These are phyloP conservation scores for Mus caroli DNA, from an alignment of 2,797 vertebrate species.

Conservation along the genomic window DNA sequence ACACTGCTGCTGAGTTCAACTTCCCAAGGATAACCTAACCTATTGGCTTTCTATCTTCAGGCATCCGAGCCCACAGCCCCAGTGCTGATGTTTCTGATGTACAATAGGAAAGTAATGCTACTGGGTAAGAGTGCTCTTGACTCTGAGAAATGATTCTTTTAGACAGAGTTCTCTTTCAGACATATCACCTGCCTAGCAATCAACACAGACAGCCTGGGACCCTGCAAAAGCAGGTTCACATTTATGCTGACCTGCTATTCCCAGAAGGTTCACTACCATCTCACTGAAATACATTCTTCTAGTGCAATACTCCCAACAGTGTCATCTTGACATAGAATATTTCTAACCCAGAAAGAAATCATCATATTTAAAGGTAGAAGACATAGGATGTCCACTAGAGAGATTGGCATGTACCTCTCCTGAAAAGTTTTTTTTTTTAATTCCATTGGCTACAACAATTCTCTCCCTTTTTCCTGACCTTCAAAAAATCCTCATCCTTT, in stretches of 20 bases:
- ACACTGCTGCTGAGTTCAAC: background rate
- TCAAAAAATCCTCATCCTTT: background rate
- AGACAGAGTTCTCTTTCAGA: background rate
- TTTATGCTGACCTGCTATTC: background rate
- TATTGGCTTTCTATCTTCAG: background rate
- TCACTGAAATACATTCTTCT: background rate
- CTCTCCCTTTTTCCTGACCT: accelerated
- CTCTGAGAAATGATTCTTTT: background rate
- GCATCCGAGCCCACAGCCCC: accelerated
- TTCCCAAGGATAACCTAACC: background rate
- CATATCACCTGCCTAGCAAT: background rate
- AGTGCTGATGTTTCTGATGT: background rate
- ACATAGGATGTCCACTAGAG: background rate
- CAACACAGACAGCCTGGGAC: background rate
- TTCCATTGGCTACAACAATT: background rate
- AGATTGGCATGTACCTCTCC: too few relatives aligned
- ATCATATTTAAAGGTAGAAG: background rate
- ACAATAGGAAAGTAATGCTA: background rate
- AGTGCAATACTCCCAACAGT: background rate
- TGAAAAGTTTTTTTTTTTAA: background rate
- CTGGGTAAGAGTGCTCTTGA: background rate
- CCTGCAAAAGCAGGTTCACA: background rate
- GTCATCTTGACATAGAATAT: background rate
- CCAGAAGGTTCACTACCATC: background rate
- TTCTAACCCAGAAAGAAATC: background rate